Evolutionary conservation across 2,797 vertebrate genomes (phyloP), one percentile per base, ranked within the genome.

Genomic region (Podarcis lilfordi): DNA sequence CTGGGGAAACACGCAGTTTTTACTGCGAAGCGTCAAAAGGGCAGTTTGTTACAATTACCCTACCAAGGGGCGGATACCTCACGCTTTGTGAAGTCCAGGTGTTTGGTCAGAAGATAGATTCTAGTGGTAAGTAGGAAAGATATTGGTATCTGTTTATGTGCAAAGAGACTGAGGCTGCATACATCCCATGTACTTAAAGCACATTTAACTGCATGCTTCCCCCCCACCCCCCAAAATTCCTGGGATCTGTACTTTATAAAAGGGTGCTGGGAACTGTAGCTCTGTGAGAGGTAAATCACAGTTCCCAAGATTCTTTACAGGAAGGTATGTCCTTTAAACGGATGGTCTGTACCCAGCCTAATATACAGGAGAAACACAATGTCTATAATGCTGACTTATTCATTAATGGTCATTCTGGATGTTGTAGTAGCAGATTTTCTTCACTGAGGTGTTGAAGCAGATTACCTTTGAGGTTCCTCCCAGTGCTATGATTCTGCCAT

Each of bases 11-110:
- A 15, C 43, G 17, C 11, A 71, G 25, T 29, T 86, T 80, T 71
- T 37, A 86, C 3, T 86, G 78, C 37, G n/a, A 80, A 86, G 13
- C 3, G 37, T 55, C 23, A 35, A n/a, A 59, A 72, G 76, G 78
- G 37, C 50, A 61, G 27, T 86, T 29, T 59, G 76, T 86, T 25
- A 79, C 85, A 37, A 23, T 80, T 72, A 55, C 50, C 78, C 43
- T 59, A 40, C 78, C 84, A 45, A 68, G 5, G 10, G 61, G 74
- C 15, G 84, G 37, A 78, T 43, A 45, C 10, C 59, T 85, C 75
- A 68, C 84, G 32, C 84, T 85, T 23, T 85, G 84, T 68, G 84
- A 85, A 85, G 84, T 85, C 40, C 37, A 85, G n/a, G 74, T 85
- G 8, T 85, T 77, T 78, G 84, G 74, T 13, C 4, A 15, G 59